Base-by-base conservation (phyloP, 1,140 invertebrate genomes). In the Drosophila pectinifera region DNA sequence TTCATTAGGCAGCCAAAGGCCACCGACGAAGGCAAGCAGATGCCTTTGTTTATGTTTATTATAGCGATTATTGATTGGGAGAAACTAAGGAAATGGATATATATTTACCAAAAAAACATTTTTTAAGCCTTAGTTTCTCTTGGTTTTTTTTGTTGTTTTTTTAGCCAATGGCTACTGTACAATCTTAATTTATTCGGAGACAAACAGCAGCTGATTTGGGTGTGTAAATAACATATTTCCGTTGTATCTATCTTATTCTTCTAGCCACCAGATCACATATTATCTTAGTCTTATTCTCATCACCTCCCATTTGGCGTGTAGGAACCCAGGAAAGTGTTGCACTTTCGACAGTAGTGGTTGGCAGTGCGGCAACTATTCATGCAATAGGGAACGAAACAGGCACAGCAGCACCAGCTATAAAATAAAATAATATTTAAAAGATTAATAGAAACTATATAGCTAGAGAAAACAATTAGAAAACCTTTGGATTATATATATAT, bases 271-370 rank as follows among this genome's bases (percentile, higher is more conserved):
- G 49, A 74, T 75, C 76, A 59, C 48, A 76, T 70, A 56, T 55
- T 48, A 31, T 31, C 48, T 24, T 31, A 38, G 42, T 65, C 45
- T 86, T 61, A 76, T 34, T 70, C 64, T 78, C 46, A 81, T n/a
- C 68, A 65, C 16, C 64, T 39, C 7, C 83, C 76, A 10, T 65
- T 41, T 6, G 90, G 76, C 69, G 75, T 76, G 55, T 95, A 95
- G 16, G 93, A 91, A 18, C 95, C 95, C 22, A 96, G 84, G 72
- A 93, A 96, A 4, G 93, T 90, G 42, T 93, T 93, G 78, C 95
- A 96, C 48, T 93, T 93, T 11, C 95, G 94, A 81, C 95, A 96
- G 67, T 94, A 95, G 78, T 96, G 95, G 58, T 95, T 95, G 10
- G 94, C 94, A 10, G 93, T 93, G 73, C 94, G 92, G 73, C 95